Evolutionary conservation across 2,113 vertebrate genomes (phyloP).

Genomic region (Brachypodius melanocephalos): DNA sequence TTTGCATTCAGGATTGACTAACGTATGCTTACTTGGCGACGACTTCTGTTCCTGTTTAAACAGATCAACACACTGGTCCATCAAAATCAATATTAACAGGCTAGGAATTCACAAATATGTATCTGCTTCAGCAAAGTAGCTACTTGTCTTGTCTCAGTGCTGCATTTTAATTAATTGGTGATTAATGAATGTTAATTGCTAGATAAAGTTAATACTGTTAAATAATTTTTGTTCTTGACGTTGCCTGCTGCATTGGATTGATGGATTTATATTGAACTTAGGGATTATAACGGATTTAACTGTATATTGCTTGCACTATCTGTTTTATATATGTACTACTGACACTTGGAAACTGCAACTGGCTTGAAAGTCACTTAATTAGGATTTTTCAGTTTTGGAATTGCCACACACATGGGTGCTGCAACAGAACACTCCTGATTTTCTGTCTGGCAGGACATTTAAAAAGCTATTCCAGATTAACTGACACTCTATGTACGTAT

Average conservation of each 20-base stretch:
- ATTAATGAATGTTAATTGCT: neutral
- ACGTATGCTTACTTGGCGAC: neutral
- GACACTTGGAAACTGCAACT: neutral
- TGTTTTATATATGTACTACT: neutral
- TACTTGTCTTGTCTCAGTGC: neutral
- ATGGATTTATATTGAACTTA: neutral
- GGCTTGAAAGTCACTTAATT: neutral
- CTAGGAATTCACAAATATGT: neutral
- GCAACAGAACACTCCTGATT: neutral
- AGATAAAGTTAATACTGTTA: neutral
- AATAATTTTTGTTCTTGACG: neutral
- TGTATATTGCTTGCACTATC: neutral
- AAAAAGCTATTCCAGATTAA: neutral
- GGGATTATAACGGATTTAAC: neutral
- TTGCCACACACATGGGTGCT: neutral
- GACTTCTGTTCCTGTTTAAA: neutral
- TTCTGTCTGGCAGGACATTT: neutral
- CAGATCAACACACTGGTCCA: neutral
- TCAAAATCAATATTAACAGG: neutral
- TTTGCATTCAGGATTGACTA: neutral
- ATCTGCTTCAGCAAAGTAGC: neutral
- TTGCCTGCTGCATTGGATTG: neutral
- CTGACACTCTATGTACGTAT: neutral
- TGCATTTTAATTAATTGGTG: neutral
- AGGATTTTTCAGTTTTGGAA: neutral